Percentiles rank a stretch among this genome's conserved stretches.
Conservation (phyloP, 2,113 vertebrate genomes). For the Chloroceryle aenea region DNA sequence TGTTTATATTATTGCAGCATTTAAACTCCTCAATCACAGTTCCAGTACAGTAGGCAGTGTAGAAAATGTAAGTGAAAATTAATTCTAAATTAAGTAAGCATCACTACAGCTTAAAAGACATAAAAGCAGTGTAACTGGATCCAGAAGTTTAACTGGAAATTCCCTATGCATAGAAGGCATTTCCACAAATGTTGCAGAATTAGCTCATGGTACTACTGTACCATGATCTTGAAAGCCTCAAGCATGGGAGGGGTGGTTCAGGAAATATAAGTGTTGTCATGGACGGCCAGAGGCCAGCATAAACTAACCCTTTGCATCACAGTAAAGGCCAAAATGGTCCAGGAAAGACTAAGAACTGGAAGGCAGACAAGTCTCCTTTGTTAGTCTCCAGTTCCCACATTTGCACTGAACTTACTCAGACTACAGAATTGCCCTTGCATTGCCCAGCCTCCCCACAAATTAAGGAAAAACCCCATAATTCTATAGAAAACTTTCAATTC, state of each 20-base stretch:
- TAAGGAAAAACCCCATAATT: neutral
- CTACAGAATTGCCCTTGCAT: neutral
- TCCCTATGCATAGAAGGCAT: slow-evolving; percentile 7
- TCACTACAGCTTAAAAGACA: neutral
- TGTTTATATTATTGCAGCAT: neutral
- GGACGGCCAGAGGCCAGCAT: neutral
- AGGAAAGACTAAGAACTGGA: neutral
- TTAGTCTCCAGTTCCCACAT: neutral
- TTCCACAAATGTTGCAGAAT: neutral
- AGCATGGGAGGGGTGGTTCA: neutral
- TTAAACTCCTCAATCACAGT: neutral
- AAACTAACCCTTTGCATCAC: neutral
- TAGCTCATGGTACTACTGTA: neutral
- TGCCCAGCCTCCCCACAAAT: neutral
- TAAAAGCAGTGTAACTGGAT: neutral
- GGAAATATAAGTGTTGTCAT: slow-evolving; percentile 7
- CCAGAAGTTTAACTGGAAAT: neutral
- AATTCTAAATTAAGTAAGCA: slow-evolving; percentile 13
- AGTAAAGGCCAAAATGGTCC: neutral
- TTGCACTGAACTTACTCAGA: neutral
- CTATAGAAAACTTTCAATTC: neutral
- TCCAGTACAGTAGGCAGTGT: neutral
- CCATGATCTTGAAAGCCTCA: neutral
- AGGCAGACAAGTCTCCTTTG: neutral
- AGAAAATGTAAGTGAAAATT: neutral